Evolutionary conservation across 2,113 vertebrate species (phyloP), one percentile per base, ranked within the genome.

Genomic region (Ptilorrhoa leucosticta): DNA sequence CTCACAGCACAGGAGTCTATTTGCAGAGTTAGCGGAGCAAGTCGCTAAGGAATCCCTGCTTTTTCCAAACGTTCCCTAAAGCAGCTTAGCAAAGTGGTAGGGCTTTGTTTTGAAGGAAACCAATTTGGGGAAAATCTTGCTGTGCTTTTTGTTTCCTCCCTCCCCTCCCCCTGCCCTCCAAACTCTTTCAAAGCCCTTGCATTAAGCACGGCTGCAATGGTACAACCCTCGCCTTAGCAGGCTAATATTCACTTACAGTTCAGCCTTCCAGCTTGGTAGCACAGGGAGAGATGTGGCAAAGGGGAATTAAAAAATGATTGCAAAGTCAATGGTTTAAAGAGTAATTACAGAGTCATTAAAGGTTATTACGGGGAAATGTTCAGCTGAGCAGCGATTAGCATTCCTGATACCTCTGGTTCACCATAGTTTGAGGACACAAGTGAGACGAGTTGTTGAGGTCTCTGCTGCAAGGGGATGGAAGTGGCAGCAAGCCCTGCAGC

Each of bases 311-410:
- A 94, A 94, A 96, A 97, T 94, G 91, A 97, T 96, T 97, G 94
- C 90, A 90, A 94, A 97, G 93, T 96, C 96, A 96, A 93, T 94
- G 93, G 94, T 97, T 97, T 94, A 96, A 96, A 79, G 93, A 94
- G 96, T 94, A 94, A 97, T 92, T 96, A 96, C 91, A 89, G 96
- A 96, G 92, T 93, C 82, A 94, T 95, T 96, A 96, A 92, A 93
- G 94, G 96, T 96, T 97, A 96, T 96, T 96, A 96, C 0, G 2
- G 91, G 77, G 72, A 96, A 96, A 71, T 64, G 83, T 96, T 94
- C 80, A 89, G 89, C 89, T 89, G 89, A 94, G 87, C 85, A 94
- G 87, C 11, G 83, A 95, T 96, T 96, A 94, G 68, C 93, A 87
- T 95, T 97, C 93, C 70, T 63, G 83, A 82, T 89, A 54, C 81